Conservation (phyloP, 2,888 invertebrate genomes). For the Eulithis prunata region DNA sequence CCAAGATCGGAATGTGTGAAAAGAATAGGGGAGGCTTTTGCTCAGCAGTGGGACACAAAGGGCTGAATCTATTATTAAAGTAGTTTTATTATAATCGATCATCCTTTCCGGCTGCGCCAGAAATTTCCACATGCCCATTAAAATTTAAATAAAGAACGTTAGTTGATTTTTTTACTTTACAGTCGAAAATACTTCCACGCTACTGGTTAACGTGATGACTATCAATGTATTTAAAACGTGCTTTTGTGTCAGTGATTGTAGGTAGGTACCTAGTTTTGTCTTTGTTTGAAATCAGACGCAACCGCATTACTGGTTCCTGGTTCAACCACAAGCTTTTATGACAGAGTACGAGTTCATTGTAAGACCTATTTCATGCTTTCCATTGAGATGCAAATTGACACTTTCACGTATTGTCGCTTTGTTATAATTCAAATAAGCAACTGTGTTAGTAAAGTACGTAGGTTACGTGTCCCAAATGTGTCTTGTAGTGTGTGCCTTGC, state of each 20-base stretch:
- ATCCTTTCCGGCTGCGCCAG: slow-evolving; percentile 11
- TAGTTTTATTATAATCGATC: not conserved
- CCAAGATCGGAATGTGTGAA: too few relatives aligned
- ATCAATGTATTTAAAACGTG: too few relatives aligned
- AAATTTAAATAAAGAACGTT: not conserved
- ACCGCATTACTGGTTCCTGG: slow-evolving; percentile 22
- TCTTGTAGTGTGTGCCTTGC: too few relatives aligned
- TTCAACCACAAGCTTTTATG: slow-evolving; percentile 29
- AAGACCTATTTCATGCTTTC: slow-evolving; percentile 29
- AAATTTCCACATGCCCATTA: not conserved
- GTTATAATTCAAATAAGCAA: slow-evolving; percentile 20
- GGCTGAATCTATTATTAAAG: not conserved
- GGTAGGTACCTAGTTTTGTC: not conserved
- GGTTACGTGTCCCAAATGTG: not conserved
- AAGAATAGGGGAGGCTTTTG: too few relatives aligned
- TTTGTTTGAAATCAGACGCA: slow-evolving; percentile 13
- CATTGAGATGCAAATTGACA: slow-evolving; percentile 33
- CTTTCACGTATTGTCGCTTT: slow-evolving; percentile 36
- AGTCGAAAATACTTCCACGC: too few relatives aligned
- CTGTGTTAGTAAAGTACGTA: not conserved
- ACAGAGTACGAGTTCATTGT: slow-evolving; percentile 14
- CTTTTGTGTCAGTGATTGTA: too few relatives aligned
- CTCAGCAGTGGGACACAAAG: too few relatives aligned
- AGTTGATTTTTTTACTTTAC: too few relatives aligned
- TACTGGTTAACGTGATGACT: too few relatives aligned